A percentile compares a stretch with the other conserved stretches of the same genome.
Conservation (phyloP, 2,797 vertebrate species). For the Melanotaenia parkinsoni region DNA sequence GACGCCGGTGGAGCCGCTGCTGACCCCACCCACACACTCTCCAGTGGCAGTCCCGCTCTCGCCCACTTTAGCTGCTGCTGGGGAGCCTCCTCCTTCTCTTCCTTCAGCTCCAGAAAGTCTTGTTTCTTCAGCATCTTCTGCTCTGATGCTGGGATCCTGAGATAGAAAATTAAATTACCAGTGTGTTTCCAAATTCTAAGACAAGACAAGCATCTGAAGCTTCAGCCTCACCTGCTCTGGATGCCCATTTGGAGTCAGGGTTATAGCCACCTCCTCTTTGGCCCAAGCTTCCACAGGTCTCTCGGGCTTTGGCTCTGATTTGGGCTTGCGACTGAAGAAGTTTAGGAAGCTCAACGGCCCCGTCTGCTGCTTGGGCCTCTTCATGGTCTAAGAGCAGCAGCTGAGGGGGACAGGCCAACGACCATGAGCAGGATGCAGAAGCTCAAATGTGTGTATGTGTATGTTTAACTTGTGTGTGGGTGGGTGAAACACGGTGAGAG, state of each 20-base stretch:
- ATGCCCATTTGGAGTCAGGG: conserved; percentile 76
- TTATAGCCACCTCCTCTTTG: conserved; percentile 76
- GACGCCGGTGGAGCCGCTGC: conserved; percentile 75
- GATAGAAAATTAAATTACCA: neutral
- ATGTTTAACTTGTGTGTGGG: conserved; percentile 14
- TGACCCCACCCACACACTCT: conserved; percentile 56
- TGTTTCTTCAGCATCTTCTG: conserved; percentile 66
- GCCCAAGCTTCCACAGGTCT: conserved; percentile 60
- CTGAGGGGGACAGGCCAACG: conserved; percentile 66
- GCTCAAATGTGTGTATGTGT: conserved; percentile 19
- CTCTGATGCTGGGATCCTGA: conserved; percentile 66
- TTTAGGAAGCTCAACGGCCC: conserved; percentile 83
- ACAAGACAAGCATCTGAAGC: neutral
- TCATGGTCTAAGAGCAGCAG: conserved; percentile 79
- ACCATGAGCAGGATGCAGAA: conserved; percentile 74
- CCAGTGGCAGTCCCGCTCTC: conserved; percentile 43
- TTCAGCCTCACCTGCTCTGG: conserved; percentile 74
- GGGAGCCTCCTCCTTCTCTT: conserved; percentile 63
- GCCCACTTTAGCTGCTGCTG: conserved; percentile 34
- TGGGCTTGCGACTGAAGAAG: conserved; percentile 86
- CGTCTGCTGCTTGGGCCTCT: conserved; percentile 82
- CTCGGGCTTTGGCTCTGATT: conserved; percentile 75
- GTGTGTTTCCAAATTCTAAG: neutral
- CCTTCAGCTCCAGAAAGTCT: conserved; percentile 64
- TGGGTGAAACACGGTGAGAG: conserved; percentile 37